phyloP scores from a whole-genome alignment of 2,797 vertebrate genomes.

The Oryzias dopingdopingensis region DNA sequence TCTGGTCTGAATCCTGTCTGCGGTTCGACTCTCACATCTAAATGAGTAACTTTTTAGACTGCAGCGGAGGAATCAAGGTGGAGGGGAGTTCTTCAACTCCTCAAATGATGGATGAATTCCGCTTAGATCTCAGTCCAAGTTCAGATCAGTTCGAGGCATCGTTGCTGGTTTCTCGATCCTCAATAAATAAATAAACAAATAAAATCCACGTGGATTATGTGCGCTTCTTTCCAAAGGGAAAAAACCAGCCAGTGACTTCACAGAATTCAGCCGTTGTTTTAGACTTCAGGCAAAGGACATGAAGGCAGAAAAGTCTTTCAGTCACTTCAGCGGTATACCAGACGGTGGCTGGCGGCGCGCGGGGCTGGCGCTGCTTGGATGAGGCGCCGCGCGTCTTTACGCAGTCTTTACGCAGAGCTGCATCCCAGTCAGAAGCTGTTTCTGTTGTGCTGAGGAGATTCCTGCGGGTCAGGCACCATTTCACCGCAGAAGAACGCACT shows the following conservation, averaged over 20 bases:
- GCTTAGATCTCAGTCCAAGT: constrained; percentile 52
- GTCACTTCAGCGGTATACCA: constrained; percentile 41
- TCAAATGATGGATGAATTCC: constrained; percentile 8
- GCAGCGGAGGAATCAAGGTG: constrained; percentile 18
- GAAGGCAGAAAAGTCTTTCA: constrained; percentile 13
- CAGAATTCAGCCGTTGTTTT: constrained; percentile 57
- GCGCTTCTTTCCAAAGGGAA: constrained; percentile 34
- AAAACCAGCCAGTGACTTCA: constrained; percentile 40
- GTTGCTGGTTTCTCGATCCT: constrained; percentile 15
- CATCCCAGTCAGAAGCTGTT: constrained; percentile 57
- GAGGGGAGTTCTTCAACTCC: constrained; percentile 45
- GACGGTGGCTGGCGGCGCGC: constrained; percentile 31
- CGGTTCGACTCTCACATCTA: constrained; percentile 45
- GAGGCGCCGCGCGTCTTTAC: constrained; percentile 67
- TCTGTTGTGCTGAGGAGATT: constrained; percentile 63
- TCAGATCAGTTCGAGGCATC: constrained; percentile 54
- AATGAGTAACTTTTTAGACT: constrained; percentile 27
- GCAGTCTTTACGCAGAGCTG: constrained; percentile 49
- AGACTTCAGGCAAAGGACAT: constrained; percentile 21
- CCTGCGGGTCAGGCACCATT: constrained; percentile 67
- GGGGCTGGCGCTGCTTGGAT: constrained; percentile 62
- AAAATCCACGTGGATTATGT: constrained; percentile 28
- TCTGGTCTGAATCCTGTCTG: constrained; percentile 61
- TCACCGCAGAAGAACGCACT: constrained; percentile 56
- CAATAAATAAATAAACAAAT: constrained; percentile 40